Percentiles rank a stretch among this genome's conserved stretches.
Conservation (phyloP, 2,888 invertebrate genomes). For the Pasiphila rectangulata region DNA sequence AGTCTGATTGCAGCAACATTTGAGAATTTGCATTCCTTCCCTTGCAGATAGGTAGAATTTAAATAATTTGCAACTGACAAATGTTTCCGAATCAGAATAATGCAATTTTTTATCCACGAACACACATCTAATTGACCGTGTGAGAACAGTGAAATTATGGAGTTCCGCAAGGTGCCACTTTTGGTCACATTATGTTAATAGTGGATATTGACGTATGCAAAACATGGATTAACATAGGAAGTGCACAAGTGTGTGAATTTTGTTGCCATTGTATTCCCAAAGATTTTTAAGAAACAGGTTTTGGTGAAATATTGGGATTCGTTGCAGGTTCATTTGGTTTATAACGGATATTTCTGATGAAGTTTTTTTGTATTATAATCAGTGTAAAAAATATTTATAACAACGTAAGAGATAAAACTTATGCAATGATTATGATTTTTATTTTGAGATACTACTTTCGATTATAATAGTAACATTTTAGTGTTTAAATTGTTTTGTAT, state of each 20-base stretch:
- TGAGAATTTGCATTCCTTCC: slow-evolving; percentile 65
- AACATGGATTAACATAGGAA: slow-evolving; percentile 43
- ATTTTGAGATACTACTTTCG: too few relatives aligned
- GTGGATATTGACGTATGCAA: slow-evolving; percentile 57
- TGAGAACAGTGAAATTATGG: slow-evolving; percentile 44
- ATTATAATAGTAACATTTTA: too few relatives aligned
- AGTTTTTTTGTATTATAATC: not conserved
- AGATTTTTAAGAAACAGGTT: slow-evolving; percentile 30
- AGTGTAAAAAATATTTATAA: too few relatives aligned
- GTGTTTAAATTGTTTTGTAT: not conserved
- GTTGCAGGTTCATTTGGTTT: slow-evolving; percentile 26
- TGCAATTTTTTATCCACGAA: slow-evolving; percentile 53
- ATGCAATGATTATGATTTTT: too few relatives aligned
- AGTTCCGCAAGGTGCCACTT: slow-evolving; percentile 26
- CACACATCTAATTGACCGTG: slow-evolving; percentile 67
- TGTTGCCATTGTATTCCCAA: slow-evolving; percentile 50
- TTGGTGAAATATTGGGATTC: slow-evolving; percentile 24
- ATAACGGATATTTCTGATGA: slow-evolving; percentile 10
- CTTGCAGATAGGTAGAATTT: slow-evolving; percentile 56
- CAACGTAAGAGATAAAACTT: too few relatives aligned
- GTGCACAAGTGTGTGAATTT: slow-evolving; percentile 63
- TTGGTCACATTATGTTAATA: slow-evolving; percentile 47
- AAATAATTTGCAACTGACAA: slow-evolving; percentile 71
- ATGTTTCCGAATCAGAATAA: slow-evolving; percentile 57
- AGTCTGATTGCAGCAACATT: slow-evolving; percentile 55